Conservation (phyloP, 2,888 invertebrate species). For the Eristalis pertinax region DNA sequence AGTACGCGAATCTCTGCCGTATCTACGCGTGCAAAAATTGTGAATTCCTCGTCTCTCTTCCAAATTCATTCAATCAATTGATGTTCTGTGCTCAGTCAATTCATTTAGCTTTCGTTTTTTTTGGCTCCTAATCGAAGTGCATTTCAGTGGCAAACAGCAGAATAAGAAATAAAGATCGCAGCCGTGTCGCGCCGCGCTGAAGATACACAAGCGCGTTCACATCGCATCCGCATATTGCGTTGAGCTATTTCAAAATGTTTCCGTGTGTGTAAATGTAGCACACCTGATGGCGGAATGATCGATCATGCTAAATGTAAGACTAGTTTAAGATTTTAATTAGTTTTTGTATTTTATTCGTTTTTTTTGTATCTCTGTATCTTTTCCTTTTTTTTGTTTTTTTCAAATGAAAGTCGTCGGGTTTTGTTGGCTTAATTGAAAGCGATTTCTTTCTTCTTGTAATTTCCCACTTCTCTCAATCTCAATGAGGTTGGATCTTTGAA, state of each 20-base stretch:
- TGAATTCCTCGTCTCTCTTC: constrained; percentile 29
- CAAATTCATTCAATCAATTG: constrained; percentile 52
- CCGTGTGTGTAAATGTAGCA: constrained; percentile 40
- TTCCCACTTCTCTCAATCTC: background rate
- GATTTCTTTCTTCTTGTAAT: background rate
- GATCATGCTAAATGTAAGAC: constrained; percentile 67
- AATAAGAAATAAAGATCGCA: background rate
- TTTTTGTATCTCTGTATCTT: constrained; percentile 1
- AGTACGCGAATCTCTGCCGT: constrained; percentile 5
- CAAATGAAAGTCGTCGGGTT: background rate
- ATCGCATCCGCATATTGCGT: background rate
- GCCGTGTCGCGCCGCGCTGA: background rate
- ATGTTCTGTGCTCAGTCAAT: constrained; percentile 30
- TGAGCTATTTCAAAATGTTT: constrained; percentile 20
- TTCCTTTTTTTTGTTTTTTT: background rate
- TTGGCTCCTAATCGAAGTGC: constrained; percentile 53
- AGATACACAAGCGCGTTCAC: background rate
- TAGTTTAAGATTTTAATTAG: constrained; percentile 13
- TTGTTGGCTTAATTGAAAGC: background rate
- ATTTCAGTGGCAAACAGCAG: constrained; percentile 29
- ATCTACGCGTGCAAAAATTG: constrained; percentile 28
- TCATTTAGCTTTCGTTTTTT: background rate
- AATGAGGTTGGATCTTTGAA: background rate
- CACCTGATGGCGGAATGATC: constrained; percentile 60
- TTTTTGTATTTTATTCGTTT: background rate